phyloP scores from a whole-genome alignment of 2,797 vertebrate species.

The Falco concolor region DNA sequence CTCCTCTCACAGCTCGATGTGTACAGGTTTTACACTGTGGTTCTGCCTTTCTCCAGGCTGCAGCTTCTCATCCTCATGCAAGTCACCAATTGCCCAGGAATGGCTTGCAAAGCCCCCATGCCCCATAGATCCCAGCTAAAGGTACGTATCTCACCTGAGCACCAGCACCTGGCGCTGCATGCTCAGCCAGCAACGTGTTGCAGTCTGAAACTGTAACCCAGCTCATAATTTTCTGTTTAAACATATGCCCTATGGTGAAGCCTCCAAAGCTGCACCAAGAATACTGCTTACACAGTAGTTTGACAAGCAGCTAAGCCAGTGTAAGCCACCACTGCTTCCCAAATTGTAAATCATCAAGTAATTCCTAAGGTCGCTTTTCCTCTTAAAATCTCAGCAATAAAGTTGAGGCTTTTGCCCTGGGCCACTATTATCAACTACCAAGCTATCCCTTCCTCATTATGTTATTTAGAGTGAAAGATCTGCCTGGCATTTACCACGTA shows the following conservation, averaged over 20 bases:
- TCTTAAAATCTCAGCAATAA: conserved; percentile 11
- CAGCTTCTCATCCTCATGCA: fast-evolving
- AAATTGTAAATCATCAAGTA: conserved; percentile 19
- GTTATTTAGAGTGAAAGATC: neutral
- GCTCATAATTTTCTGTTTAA: neutral
- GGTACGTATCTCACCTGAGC: neutral
- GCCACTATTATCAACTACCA: neutral
- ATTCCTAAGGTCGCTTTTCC: neutral
- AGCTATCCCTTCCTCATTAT: neutral
- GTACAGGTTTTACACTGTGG: neutral
- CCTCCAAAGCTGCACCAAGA: conserved; percentile 11
- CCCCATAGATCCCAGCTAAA: fast-evolving
- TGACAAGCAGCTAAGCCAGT: neutral
- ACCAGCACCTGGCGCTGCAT: fast-evolving
- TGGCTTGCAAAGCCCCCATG: neutral
- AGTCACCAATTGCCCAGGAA: neutral
- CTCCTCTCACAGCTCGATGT: neutral
- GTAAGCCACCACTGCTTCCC: neutral
- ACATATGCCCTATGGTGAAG: neutral
- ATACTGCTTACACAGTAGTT: conserved; percentile 40
- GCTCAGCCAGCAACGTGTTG: neutral
- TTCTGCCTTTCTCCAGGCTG: neutral
- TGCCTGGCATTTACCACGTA: neutral
- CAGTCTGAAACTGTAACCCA: neutral
- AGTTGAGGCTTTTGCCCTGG: conserved; percentile 38